Conservation (phyloP, 2,113 vertebrate genomes). For the Athene cunicularia region DNA sequence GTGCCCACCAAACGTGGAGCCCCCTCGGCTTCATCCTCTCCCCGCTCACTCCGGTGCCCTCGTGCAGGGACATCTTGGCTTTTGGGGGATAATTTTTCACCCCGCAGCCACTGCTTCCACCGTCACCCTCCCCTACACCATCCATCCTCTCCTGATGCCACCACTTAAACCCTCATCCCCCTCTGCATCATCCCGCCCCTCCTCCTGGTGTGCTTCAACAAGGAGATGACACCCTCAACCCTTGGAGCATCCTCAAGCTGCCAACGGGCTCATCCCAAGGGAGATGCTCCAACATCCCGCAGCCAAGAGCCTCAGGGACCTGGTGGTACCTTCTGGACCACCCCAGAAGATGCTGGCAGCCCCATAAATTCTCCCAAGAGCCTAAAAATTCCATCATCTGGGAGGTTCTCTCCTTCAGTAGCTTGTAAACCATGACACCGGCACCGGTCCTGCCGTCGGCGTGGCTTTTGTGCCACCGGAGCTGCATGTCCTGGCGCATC, state of each 20-base stretch:
- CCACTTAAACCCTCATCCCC: not conserved
- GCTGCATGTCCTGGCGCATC: accelerated
- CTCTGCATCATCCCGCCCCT: not conserved
- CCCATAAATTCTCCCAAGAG: not conserved
- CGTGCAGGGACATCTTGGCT: not conserved
- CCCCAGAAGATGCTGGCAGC: not conserved
- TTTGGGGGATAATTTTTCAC: not conserved
- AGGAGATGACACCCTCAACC: not conserved
- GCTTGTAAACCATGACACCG: not conserved
- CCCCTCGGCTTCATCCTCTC: not conserved
- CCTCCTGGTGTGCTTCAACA: not conserved
- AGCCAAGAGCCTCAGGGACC: not conserved
- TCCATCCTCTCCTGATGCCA: not conserved
- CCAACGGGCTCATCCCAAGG: not conserved
- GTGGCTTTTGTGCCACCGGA: not conserved
- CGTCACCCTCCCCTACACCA: accelerated
- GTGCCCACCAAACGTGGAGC: not conserved
- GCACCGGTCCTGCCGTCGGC: accelerated
- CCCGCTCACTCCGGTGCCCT: not conserved
- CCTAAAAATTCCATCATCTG: not conserved
- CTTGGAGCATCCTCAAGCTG: not conserved
- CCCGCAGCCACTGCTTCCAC: not conserved
- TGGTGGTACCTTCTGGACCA: not conserved
- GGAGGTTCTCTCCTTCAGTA: not conserved
- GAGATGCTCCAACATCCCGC: not conserved